A percentile compares a stretch with the other conserved stretches of the same genome.
phyloP scores from a whole-genome alignment of 2,888 invertebrate genomes.

The Lissocephala sabroskyi region DNA sequence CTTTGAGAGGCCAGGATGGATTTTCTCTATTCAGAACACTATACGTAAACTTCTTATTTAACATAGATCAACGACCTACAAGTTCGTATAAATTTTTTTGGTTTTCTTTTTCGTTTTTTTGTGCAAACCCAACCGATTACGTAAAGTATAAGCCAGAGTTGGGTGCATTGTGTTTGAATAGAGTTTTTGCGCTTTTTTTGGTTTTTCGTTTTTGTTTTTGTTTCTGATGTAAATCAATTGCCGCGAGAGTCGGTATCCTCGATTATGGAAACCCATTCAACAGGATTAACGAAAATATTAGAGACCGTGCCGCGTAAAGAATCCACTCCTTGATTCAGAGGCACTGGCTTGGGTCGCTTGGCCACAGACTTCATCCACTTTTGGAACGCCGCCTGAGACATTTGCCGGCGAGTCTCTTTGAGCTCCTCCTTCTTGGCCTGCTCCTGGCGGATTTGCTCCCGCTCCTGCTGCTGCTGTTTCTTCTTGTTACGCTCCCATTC shows the following conservation, averaged over 20 bases:
- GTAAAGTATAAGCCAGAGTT: no score
- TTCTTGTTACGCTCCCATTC: constrained; percentile 37
- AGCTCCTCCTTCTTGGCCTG: constrained; percentile 46
- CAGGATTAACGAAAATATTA: constrained; percentile 69
- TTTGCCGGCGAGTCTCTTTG: constrained; percentile 43
- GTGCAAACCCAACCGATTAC: no score
- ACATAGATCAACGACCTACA: no score
- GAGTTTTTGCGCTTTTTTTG: no score
- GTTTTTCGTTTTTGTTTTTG: no score
- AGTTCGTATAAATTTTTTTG: no score
- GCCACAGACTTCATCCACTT: constrained; percentile 66
- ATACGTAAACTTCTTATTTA: no score
- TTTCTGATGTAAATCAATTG: no score
- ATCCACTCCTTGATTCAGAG: constrained; percentile 68
- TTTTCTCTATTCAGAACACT: no score
- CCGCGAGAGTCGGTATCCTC: constrained; percentile 36
- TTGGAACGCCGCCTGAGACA: constrained; percentile 59
- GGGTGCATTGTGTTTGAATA: no score
- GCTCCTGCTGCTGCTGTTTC: constrained; percentile 27
- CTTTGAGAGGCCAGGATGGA: no score
- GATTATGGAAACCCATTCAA: constrained; percentile 63
- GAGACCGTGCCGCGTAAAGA: constrained; percentile 70
- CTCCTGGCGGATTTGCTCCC: constrained; percentile 17
- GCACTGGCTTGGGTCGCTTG: constrained; percentile 69
- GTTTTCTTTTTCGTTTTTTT: no score